Percentiles rank a stretch among this genome's conserved stretches.
Evolutionary conservation across 2,113 vertebrate species (phyloP).

Genomic region (Phocoena sinus): DNA sequence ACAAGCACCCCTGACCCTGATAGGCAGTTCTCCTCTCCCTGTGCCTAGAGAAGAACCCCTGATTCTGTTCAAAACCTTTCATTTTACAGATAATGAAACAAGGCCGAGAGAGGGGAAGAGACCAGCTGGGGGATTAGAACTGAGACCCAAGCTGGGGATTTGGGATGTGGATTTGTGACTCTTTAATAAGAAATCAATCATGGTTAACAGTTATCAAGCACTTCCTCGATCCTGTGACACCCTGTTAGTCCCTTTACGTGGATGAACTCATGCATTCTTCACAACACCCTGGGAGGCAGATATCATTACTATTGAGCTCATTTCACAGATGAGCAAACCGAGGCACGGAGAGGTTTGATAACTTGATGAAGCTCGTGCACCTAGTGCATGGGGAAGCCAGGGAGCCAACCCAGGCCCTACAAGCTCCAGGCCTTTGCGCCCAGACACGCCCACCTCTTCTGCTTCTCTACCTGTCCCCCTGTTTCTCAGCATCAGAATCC

Average conservation of each 20-base stretch:
- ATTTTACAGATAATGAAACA: background rate
- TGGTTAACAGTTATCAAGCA: background rate
- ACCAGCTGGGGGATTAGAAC: background rate
- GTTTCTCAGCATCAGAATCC: background rate
- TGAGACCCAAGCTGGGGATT: background rate
- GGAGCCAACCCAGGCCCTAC: rapidly evolving
- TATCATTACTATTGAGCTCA: background rate
- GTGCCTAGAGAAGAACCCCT: background rate
- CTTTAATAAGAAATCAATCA: background rate
- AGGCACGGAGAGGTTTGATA: background rate
- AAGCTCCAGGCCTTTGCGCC: rapidly evolving
- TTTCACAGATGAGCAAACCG: background rate
- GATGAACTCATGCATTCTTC: too few species aligned
- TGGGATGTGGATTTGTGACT: background rate
- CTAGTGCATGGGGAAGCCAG: background rate
- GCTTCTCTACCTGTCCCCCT: rapidly evolving
- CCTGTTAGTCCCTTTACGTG: background rate
- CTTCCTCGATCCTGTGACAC: background rate
- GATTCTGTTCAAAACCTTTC: background rate
- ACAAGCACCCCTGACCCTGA: background rate
- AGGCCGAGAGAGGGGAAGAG: too few species aligned
- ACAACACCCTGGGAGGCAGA: too few species aligned
- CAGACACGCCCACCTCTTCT: rapidly evolving
- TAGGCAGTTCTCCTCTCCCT: background rate
- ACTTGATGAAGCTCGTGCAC: rapidly evolving